Conservation (phyloP, 2,888 invertebrate species). For the Minunthozetes semirufus region DNA sequence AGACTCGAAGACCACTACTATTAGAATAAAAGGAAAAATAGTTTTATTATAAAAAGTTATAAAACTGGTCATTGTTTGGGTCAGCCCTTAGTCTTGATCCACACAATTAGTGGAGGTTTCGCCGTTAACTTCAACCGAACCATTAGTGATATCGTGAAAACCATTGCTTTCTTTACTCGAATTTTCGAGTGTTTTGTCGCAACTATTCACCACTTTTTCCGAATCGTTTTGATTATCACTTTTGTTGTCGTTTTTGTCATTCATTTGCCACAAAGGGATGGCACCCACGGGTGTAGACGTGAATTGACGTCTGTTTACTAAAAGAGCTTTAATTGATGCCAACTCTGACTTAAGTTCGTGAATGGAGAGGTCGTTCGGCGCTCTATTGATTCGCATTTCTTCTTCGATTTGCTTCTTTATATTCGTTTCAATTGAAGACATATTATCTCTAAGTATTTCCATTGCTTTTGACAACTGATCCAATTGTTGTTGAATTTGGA, state of each 20-base stretch:
- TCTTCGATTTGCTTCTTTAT: constrained; percentile 25
- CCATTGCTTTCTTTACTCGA: not conserved
- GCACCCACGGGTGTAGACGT: constrained; percentile 24
- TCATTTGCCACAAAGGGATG: constrained; percentile 39
- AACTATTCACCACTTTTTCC: not conserved
- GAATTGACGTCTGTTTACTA: constrained; percentile 37
- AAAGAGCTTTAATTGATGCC: constrained; percentile 35
- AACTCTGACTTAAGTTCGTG: constrained; percentile 34
- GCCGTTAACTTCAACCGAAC: not conserved
- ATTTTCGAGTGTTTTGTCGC: not conserved
- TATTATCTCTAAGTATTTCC: constrained; percentile 3
- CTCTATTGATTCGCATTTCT: not conserved
- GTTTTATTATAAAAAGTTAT: not conserved
- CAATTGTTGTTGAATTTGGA: constrained; percentile 16
- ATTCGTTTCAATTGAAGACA: constrained; percentile 24
- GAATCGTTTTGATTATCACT: constrained; percentile 16
- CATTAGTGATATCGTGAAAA: not conserved
- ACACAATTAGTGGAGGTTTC: not conserved
- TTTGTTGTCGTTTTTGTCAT: constrained; percentile 17
- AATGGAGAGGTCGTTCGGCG: constrained; percentile 13
- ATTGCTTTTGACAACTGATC: constrained; percentile 24
- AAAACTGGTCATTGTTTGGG: not conserved
- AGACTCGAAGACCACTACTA: constrained; percentile 1
- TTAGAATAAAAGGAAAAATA: not conserved
- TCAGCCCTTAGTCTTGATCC: not conserved